Evolutionary conservation across 1,140 invertebrate species (phyloP), one percentile per base, ranked within the genome.

Genomic region (Bombus superbus): DNA sequence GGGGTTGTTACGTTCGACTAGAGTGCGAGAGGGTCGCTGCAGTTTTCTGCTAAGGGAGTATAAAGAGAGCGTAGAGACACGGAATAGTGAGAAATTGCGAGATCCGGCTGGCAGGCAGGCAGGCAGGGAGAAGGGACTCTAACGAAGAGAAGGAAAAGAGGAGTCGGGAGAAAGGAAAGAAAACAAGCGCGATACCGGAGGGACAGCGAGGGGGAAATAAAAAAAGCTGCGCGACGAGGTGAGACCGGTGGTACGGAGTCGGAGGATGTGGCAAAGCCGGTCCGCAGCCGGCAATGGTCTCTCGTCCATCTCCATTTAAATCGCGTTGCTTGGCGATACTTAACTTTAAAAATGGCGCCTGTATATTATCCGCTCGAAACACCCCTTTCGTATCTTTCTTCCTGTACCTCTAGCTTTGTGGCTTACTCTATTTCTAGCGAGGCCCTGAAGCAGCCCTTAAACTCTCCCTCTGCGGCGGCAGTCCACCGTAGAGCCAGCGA

Each of bases 251-350:
- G 68, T 38, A 18, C 22, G 10, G 9, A 40, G 35, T 6, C 18
- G 35, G 22, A 69, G 35, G 38, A 28, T 47, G 47, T 40, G 10
- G 75, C 22, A 35, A 40, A 32, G 71, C 71, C 32, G 82, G 86
- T 90, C 76, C 79, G 69, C 87, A 38, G 79, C 74, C 79, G 71
- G 75, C 80, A 90, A 92, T 87, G 86, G 88, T 66, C 79, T 71
- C 82, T 92, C 92, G 89, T 92, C 80, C 87, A 90, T 93, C 92
- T 93, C 89, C 91, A 93, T 92, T 92, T 92, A 92, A 93, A 92
- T 92, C 88, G 87, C 88, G 83, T 92, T 89, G 87, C 91, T 88
- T 84, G 82, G 88, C 85, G 90, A 92, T 93, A 89, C 90, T 94
- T 93, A 92, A 92, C 85, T 91, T 93, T 91, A 93, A 93, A 93